A percentile compares a stretch with the other conserved stretches of the same genome.
Evolutionary conservation across 2,113 vertebrate species (phyloP).

Genomic region (Regulus satrapa): DNA sequence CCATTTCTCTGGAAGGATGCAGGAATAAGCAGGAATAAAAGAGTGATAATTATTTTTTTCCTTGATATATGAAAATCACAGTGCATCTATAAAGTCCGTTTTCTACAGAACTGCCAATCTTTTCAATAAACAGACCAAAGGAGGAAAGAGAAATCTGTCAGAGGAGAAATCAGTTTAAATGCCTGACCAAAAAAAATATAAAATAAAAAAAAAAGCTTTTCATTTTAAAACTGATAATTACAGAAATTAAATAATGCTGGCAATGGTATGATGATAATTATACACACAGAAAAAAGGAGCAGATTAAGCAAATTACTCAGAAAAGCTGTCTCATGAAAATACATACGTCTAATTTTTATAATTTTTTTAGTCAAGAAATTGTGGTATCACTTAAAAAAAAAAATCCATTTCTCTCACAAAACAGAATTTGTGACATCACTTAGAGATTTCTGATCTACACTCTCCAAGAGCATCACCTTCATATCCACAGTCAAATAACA

Average conservation of each 20-base stretch:
- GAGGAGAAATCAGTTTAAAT: background rate
- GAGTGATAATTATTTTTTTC: background rate
- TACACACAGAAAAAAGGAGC: background rate
- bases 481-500: background rate
- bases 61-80: background rate
- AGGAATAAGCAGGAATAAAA: background rate
- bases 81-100: background rate
- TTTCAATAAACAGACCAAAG: background rate
- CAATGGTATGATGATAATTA: background rate
- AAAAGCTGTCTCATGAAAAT: background rate
- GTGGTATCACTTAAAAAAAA: background rate
- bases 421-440: background rate
- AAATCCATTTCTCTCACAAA: background rate
- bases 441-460: background rate
- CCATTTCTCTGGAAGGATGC: background rate
- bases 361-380: background rate
- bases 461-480: background rate
- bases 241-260: background rate
- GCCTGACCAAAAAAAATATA: background rate
- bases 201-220: background rate
- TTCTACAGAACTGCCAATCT: background rate
- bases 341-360: background rate
- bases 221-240: background rate
- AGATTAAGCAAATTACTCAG: background rate
- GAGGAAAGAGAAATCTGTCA: background rate